These are phyloP conservation scores for Rhabdomys dilectus DNA, from an alignment of 2,113 vertebrate genomes.

Conservation along the genomic window DNA sequence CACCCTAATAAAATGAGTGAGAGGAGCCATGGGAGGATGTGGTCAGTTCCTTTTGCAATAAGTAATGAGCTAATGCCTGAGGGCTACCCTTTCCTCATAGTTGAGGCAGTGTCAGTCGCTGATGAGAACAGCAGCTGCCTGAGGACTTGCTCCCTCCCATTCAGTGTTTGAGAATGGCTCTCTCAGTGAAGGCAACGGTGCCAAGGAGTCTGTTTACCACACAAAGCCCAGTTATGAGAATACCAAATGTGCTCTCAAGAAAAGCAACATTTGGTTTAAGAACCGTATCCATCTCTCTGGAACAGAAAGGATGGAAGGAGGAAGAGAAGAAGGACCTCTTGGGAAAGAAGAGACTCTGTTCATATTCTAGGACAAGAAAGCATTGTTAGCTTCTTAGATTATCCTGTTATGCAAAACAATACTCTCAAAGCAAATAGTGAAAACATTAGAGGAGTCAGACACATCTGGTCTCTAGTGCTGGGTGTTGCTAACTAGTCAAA, in stretches of 20 bases:
- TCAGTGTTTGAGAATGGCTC: background rate
- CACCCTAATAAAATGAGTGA: conserved; percentile 11
- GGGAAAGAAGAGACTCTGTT: background rate
- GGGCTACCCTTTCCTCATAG: background rate
- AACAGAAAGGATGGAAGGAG: background rate
- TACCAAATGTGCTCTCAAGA: background rate
- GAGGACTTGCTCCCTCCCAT: background rate
- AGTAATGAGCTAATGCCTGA: background rate
- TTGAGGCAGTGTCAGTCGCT: background rate
- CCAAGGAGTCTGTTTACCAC: background rate
- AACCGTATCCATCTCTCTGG: background rate
- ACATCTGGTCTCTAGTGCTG: background rate
- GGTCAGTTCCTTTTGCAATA: conserved; percentile 39
- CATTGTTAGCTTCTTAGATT: background rate
- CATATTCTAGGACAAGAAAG: conserved; percentile 27
- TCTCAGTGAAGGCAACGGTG: background rate
- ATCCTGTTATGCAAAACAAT: conserved; percentile 4
- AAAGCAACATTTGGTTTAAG: background rate
- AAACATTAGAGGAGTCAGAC: background rate
- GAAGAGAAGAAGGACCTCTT: background rate
- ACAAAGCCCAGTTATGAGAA: background rate
- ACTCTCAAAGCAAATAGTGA: background rate
- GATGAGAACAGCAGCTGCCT: conserved; percentile 29
- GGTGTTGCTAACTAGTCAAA: background rate
- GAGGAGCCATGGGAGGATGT: background rate